Evolutionary conservation across 2,888 invertebrate genomes (phyloP).

Genomic region (Torymus texanus): DNA sequence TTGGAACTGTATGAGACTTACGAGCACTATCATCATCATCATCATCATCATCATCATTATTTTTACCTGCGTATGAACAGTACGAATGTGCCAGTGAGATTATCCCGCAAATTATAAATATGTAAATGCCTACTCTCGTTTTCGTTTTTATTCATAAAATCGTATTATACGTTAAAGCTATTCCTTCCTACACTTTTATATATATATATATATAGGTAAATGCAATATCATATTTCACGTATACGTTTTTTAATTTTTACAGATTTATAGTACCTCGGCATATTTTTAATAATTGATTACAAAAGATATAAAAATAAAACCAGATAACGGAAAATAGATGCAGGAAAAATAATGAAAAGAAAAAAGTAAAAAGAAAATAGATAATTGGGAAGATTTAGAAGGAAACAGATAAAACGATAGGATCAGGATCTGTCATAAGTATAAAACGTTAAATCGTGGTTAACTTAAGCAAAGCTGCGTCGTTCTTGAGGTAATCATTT

Average conservation of each 20-base stretch:
- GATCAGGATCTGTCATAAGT: slow-evolving; percentile 33
- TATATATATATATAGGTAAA: slow-evolving; percentile 1
- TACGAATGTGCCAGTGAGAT: slow-evolving; percentile 51
- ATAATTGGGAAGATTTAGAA: slow-evolving; percentile 14
- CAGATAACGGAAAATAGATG: slow-evolving; percentile 10
- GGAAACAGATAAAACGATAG: slow-evolving; percentile 24
- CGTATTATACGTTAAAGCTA: slow-evolving; percentile 39
- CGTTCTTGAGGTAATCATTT: slow-evolving; percentile 65
- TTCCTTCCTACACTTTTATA: not conserved
- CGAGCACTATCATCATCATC: slow-evolving; percentile 65
- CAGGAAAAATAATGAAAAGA: slow-evolving; percentile 20
- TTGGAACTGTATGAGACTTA: slow-evolving; percentile 38
- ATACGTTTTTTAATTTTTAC: not conserved
- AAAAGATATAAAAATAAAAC: slow-evolving; percentile 24
- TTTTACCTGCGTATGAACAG: slow-evolving; percentile 68
- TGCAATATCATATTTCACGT: not conserved
- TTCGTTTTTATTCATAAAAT: slow-evolving; percentile 46
- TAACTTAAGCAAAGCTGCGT: slow-evolving; percentile 69
- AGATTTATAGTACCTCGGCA: not conserved
- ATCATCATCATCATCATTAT: slow-evolving; percentile 76
- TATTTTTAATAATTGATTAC: not conserved
- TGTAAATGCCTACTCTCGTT: slow-evolving; percentile 39
- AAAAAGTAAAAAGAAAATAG: slow-evolving; percentile 19
- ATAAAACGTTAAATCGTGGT: slow-evolving; percentile 67
- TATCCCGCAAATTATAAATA: slow-evolving; percentile 29